Percentiles rank a stretch among this genome's conserved stretches.
These are phyloP conservation scores for Valencia hispanica DNA, from an alignment of 2,797 vertebrate species.

Conservation along the genomic window DNA sequence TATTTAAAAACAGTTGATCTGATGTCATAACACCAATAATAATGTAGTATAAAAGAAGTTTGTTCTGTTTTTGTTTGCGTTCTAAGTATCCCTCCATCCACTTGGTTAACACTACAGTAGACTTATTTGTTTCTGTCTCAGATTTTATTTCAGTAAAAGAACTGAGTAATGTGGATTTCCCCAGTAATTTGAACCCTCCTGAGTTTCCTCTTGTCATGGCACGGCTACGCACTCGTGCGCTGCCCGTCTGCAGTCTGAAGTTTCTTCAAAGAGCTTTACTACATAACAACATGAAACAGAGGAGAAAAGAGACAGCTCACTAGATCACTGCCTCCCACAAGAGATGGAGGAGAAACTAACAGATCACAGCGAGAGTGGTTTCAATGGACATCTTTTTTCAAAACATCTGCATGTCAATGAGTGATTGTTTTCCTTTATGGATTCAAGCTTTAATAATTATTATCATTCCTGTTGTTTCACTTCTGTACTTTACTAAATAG, in stretches of 20 bases:
- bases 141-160: conserved; percentile 4
- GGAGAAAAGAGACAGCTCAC: conserved; percentile 18
- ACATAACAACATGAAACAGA: conserved; percentile 13
- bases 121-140: not conserved
- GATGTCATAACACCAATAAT: no score
- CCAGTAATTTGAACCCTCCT: not conserved
- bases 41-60: no score
- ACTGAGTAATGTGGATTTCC: conserved; percentile 1
- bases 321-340: conserved; percentile 22
- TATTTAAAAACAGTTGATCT: not conserved
- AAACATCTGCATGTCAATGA: not conserved
- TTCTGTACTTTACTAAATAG: not conserved
- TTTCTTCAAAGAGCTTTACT: conserved; percentile 36
- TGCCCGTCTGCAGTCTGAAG: conserved; percentile 27
- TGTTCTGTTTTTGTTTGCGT: not conserved
- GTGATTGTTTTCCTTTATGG: not conserved
- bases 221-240: conserved; percentile 25
- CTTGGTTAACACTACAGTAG: not conserved
- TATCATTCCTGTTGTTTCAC: not conserved
- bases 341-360: conserved; percentile 4
- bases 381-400: not conserved
- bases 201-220: conserved; percentile 18
- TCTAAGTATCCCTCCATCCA: not conserved
- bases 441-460: not conserved
- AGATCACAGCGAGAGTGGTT: not conserved